Evolutionary conservation across 2,113 vertebrate genomes (phyloP).

Genomic region (Oryctolagus cuniculus): mOryCun1.1 NC_091434.1:95635001-95635500

Average conservation of each 20-base stretch:
- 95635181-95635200: background rate
- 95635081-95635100: too few species aligned
- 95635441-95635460: background rate
- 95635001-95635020: background rate
- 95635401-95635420: background rate
- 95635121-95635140: background rate
- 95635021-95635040: too few species aligned
- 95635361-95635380: background rate
- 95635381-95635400: conserved; percentile 8
- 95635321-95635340: background rate
- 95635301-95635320: background rate
- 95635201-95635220: background rate
- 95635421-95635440: background rate
- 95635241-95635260: background rate
- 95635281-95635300: background rate
- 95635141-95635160: background rate
- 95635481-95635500: background rate
- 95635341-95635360: conserved; percentile 38
- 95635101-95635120: too few species aligned
- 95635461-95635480: background rate
- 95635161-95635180: background rate
- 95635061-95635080: too few species aligned
- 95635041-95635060: too few species aligned
- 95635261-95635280: background rate
- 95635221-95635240: background rate